Evolutionary conservation across 2,797 vertebrate genomes (phyloP).

Genomic region (Acipenser ruthenus): DNA sequence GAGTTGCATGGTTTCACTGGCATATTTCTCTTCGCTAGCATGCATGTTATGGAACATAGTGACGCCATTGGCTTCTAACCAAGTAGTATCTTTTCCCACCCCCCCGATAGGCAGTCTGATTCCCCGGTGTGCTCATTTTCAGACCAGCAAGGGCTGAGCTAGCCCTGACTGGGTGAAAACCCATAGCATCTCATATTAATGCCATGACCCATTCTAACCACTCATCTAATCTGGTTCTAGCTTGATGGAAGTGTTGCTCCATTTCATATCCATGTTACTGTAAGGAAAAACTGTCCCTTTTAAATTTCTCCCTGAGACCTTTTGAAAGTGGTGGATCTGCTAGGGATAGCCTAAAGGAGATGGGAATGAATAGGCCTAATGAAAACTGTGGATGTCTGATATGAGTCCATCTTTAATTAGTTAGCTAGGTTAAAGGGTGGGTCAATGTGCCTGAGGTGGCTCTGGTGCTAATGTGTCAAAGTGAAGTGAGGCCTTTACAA

Average conservation of each 20-base stretch:
- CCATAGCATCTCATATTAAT: too few species aligned
- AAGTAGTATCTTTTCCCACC: too few species aligned
- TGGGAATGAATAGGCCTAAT: conserved; percentile 52
- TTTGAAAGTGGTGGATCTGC: background rate
- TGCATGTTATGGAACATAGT: too few species aligned
- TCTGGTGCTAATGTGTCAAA: conserved; percentile 50
- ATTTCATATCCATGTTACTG: background rate
- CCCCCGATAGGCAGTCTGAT: too few species aligned
- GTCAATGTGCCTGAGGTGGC: conserved; percentile 48
- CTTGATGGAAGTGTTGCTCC: background rate
- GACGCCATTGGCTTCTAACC: too few species aligned
- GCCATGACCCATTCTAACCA: too few species aligned
- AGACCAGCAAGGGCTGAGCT: too few species aligned
- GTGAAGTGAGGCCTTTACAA: conserved; percentile 40
- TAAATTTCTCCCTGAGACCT: background rate
- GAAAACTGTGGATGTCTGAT: conserved; percentile 51
- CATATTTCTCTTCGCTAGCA: too few species aligned
- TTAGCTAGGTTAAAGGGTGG: conserved; percentile 52
- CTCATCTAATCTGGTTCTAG: too few species aligned
- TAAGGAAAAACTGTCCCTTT: background rate
- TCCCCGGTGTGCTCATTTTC: too few species aligned
- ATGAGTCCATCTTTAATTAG: conserved; percentile 67
- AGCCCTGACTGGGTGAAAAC: too few species aligned
- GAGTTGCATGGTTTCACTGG: too few species aligned
- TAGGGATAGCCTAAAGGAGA: conserved; percentile 41